Evolutionary conservation across 2,113 vertebrate species (phyloP), one percentile per base, ranked within the genome.

Genomic region (Sinosuthora webbiana): DNA sequence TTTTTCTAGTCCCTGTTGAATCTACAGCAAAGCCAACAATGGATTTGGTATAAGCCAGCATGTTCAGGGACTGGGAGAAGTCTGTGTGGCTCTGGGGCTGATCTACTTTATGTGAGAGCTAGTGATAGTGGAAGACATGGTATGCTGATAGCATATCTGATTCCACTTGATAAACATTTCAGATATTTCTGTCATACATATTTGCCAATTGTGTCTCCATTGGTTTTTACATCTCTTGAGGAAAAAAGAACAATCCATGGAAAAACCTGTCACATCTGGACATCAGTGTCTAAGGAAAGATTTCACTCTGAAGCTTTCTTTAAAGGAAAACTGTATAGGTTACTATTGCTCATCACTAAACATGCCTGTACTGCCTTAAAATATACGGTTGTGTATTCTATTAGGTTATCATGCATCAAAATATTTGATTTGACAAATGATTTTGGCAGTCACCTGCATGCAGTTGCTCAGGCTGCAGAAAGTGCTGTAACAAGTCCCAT

Each of bases 61-160:
- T 1, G 0, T 13, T 42, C 42, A 42, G n/a, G 53, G 4, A 18
- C 0, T 56, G 15, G 24, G 37, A 47, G 44, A 64, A 82, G 25
- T 22, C 23, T 81, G 6, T 11, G 21, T 28, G 11, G 24, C n/a
- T 39, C n/a, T 89, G 15, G 19, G 31, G 9, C 19, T 67, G 27
- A 75, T 64, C 10, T 7, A 2, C 6, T 70, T 39, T 12, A 6
- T 28, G 19, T 70, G 42, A 80, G 80, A 87, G 12, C 16, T 28
- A 59, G 39, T 28, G 33, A 7, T 59, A 70, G 56, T 16, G 11
- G 39, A 77, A 10, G 23, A 84, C 15, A 13, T 3, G 11, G 25
- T 30, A 71, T 79, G 15, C 5, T 55, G 10, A 2, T 31, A 37
- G 22, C 20, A 56, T 62, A 23, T 52, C 31, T 52, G 17, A 56